phyloP scores from a whole-genome alignment of 2,113 vertebrate genomes.

The Bos javanicus region DNA sequence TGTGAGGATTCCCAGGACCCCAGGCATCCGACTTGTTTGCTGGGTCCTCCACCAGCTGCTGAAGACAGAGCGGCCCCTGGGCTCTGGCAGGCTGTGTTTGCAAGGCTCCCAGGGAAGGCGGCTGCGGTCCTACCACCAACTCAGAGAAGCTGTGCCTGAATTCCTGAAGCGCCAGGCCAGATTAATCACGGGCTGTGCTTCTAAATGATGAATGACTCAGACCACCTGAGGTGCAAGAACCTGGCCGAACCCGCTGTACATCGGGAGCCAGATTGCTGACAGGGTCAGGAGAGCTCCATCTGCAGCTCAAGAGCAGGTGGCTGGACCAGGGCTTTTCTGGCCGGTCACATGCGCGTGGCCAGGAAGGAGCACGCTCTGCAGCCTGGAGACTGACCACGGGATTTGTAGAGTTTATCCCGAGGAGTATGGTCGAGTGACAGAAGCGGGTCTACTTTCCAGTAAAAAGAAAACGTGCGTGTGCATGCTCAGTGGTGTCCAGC shows the following conservation, averaged over 20 bases:
- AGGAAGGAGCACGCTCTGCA: not conserved
- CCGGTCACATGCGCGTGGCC: fast-evolving
- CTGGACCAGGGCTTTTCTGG: fast-evolving
- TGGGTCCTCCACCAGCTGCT: not conserved
- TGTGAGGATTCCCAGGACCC: fast-evolving
- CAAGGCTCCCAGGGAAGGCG: not conserved
- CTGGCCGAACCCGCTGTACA: fast-evolving
- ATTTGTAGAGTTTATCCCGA: fast-evolving
- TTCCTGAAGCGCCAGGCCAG: fast-evolving
- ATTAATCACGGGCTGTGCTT: fast-evolving
- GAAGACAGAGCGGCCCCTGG: fast-evolving
- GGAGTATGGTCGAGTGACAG: fast-evolving
- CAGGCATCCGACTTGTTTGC: fast-evolving
- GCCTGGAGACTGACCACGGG: fast-evolving
- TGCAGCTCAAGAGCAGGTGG: not conserved
- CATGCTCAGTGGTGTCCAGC: not conserved
- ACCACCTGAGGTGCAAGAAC: fast-evolving
- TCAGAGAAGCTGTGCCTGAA: not conserved
- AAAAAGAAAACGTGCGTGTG: fast-evolving
- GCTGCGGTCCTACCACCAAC: not conserved
- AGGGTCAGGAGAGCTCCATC: fast-evolving
- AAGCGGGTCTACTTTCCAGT: not conserved
- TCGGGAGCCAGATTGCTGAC: fast-evolving
- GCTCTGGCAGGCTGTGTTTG: not conserved
- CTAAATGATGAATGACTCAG: not conserved